phyloP scores from a whole-genome alignment of 2,888 invertebrate species.

The Diaprepes abbreviatus region DNA sequence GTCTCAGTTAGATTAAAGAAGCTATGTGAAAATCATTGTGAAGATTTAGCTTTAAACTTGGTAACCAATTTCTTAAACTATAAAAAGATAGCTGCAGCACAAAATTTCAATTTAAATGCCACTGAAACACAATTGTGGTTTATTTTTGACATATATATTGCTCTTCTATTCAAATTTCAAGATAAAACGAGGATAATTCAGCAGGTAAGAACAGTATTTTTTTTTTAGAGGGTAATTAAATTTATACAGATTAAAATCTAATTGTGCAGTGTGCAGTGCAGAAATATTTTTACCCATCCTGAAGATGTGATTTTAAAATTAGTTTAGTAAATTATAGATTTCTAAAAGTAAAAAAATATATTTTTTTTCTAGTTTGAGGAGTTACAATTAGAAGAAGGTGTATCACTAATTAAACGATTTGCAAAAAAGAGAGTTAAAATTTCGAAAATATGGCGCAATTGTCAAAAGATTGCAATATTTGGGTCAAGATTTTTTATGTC shows the following conservation, averaged over 20 bases:
- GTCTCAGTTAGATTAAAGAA: slow-evolving; percentile 73
- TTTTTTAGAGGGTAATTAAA: too few species aligned
- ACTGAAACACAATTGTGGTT: slow-evolving; percentile 70
- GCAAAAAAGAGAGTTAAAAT: slow-evolving; percentile 68
- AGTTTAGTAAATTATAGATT: too few species aligned
- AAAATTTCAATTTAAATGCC: slow-evolving; percentile 63
- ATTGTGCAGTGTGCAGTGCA: too few species aligned
- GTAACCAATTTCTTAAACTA: slow-evolving; percentile 69
- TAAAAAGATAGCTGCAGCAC: slow-evolving; percentile 61
- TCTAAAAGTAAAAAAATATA: too few species aligned
- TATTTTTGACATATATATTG: slow-evolving; percentile 74
- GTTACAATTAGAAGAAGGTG: slow-evolving; percentile 70
- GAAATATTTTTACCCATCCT: too few species aligned
- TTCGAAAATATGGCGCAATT: slow-evolving; percentile 72
- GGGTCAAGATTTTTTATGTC: slow-evolving; percentile 72
- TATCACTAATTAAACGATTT: slow-evolving; percentile 71
- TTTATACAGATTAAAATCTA: too few species aligned
- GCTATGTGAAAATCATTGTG: slow-evolving; percentile 74
- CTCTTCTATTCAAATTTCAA: slow-evolving; percentile 72
- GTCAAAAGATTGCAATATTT: slow-evolving; percentile 71
- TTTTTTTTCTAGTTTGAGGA: slow-evolving; percentile 69
- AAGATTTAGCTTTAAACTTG: slow-evolving; percentile 74
- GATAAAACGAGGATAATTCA: slow-evolving; percentile 69
- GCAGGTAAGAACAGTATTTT: too few species aligned
- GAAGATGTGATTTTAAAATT: too few species aligned